These are phyloP conservation scores for Hyles euphorbiae DNA, from an alignment of 1,140 invertebrate genomes.

Conservation along the genomic window DNA sequence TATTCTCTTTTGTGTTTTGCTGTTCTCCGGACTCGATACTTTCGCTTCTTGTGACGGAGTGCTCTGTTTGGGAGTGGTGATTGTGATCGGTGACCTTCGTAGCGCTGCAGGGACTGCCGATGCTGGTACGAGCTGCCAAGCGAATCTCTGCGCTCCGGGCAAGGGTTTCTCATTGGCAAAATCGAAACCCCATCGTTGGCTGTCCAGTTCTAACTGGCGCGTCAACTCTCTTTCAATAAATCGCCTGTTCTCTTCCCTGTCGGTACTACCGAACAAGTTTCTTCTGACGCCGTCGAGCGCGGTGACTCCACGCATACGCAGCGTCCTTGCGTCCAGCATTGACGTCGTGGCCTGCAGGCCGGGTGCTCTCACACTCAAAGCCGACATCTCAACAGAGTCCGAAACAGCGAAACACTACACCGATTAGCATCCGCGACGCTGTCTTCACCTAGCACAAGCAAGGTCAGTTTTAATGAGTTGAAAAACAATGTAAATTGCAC, in stretches of 20 bases:
- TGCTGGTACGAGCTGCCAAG: conserved; percentile 64
- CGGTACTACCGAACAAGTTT: conserved; percentile 65
- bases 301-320: conserved; percentile 55
- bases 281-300: conserved; percentile 60
- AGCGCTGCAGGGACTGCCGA: conserved; percentile 51
- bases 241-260: conserved; percentile 61
- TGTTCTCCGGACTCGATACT: conserved; percentile 58
- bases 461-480: conserved; percentile 45
- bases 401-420: conserved; percentile 49
- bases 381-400: conserved; percentile 57
- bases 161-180: conserved; percentile 66
- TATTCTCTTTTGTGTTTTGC: conserved; percentile 70
- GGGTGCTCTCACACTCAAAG: conserved; percentile 65
- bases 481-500: conserved; percentile 25
- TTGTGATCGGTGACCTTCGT: conserved; percentile 58
- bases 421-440: conserved; percentile 55
- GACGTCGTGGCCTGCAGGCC: conserved; percentile 50
- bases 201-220: conserved; percentile 58
- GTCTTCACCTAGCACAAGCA: conserved; percentile 54
- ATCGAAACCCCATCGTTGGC: conserved; percentile 69
- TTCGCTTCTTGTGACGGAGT: conserved; percentile 47
- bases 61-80: conserved; percentile 44
- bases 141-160: conserved; percentile 61
- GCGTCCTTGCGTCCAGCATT: conserved; percentile 56
- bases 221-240: conserved; percentile 63